Conservation (phyloP, 2,888 invertebrate species). For the Metallyticus violacea region DNA sequence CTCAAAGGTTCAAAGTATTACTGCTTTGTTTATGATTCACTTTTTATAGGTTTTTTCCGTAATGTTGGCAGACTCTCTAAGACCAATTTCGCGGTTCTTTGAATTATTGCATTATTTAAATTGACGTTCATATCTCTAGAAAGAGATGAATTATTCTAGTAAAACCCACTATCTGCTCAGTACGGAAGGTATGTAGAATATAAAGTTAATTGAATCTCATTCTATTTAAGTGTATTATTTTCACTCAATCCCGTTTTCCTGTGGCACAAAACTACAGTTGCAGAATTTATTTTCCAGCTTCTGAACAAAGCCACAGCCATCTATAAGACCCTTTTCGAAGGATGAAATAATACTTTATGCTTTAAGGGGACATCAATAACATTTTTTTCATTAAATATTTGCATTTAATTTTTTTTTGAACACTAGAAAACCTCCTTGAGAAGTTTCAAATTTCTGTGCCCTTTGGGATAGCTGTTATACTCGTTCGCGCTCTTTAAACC, state of each 20-base stretch:
- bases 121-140: neutral
- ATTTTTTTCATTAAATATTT: too few relatives aligned
- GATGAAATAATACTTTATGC: too few relatives aligned
- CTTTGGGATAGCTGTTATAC: too few relatives aligned
- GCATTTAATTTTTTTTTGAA: too few relatives aligned
- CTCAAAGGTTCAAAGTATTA: neutral
- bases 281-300: neutral
- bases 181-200: neutral
- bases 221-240: neutral
- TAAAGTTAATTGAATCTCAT: neutral
- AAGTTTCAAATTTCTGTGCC: too few relatives aligned
- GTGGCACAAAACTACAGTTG: neutral
- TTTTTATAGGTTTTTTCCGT: neutral
- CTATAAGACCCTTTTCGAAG: too few relatives aligned
- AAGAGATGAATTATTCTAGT: neutral
- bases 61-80: neutral
- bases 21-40: neutral
- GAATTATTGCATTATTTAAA: neutral
- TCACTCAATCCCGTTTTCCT: too few relatives aligned
- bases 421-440: too few relatives aligned
- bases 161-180: too few relatives aligned
- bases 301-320: neutral
- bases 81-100: neutral
- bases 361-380: too few relatives aligned
- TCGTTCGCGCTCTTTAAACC: too few relatives aligned